phyloP scores from a whole-genome alignment of 2,113 vertebrate genomes.

The Podarcis muralis region DNA sequence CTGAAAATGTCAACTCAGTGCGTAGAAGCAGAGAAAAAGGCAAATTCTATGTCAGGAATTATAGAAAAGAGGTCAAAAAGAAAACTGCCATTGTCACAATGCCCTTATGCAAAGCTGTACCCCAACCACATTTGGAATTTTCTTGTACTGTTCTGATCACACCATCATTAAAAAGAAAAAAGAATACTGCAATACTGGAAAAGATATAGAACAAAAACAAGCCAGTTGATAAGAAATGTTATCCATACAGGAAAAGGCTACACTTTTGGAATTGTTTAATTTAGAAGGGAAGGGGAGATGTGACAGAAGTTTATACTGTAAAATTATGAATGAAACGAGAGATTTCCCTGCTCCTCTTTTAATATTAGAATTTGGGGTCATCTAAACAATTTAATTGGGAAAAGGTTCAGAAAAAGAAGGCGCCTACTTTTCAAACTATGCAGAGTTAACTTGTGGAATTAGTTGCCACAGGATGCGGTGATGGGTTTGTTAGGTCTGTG shows the following conservation, averaged over 20 bases:
- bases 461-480: neutral
- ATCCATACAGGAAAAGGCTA: neutral
- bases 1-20: neutral
- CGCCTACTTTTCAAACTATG: neutral
- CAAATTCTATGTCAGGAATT: neutral
- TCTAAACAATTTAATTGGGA: neutral
- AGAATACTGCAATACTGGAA: neutral
- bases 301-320: neutral
- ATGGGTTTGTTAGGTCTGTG: neutral
- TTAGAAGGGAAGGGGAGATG: neutral
- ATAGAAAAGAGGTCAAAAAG: neutral
- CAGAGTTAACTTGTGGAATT: neutral
- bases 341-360: too few relatives aligned
- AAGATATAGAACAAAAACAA: neutral
- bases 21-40: neutral
- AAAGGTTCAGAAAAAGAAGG: neutral
- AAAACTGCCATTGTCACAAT: neutral
- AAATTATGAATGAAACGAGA: neutral
- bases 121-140: neutral
- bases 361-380: neutral
- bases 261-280: neutral
- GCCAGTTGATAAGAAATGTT: neutral
- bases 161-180: too few relatives aligned
- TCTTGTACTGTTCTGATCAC: neutral
- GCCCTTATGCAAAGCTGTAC: neutral